A percentile compares a stretch with the other conserved stretches of the same genome.
phyloP scores from a whole-genome alignment of 2,113 vertebrate genomes.

The Alces alces region DNA sequence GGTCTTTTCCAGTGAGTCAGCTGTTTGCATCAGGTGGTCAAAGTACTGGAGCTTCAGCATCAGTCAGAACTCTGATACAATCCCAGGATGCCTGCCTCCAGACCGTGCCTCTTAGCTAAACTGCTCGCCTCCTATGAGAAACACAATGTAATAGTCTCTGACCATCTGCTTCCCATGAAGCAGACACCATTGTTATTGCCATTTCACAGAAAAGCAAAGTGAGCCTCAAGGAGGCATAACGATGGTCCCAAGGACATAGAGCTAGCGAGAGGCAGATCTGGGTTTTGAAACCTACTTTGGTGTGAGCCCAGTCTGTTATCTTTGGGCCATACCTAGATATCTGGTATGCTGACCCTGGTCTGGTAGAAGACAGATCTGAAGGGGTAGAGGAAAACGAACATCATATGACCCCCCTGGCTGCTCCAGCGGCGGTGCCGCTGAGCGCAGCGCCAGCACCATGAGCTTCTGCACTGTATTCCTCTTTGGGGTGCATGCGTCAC shows the following conservation, averaged over 20 bases:
- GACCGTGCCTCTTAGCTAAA: background rate
- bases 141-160: background rate
- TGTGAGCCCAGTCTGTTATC: background rate
- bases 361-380: background rate
- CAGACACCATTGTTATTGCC: background rate
- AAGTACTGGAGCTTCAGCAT: background rate
- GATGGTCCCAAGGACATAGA: background rate
- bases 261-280: background rate
- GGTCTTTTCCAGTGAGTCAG: background rate
- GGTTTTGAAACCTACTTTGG: background rate
- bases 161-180: no score
- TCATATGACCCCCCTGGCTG: no score
- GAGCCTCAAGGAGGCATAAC: background rate
- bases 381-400: background rate
- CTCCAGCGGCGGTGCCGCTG: background rate
- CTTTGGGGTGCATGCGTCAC: rapidly evolving
- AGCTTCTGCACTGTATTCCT: background rate
- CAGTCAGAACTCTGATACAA: background rate
- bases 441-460: rapidly evolving
- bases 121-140: background rate
- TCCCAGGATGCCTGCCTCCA: background rate
- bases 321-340: background rate
- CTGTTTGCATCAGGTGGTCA: background rate
- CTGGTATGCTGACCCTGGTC: background rate
- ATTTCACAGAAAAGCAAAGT: background rate